Base-by-base conservation (phyloP, 2,113 vertebrate species). In the Corythaeola cristata region DNA sequence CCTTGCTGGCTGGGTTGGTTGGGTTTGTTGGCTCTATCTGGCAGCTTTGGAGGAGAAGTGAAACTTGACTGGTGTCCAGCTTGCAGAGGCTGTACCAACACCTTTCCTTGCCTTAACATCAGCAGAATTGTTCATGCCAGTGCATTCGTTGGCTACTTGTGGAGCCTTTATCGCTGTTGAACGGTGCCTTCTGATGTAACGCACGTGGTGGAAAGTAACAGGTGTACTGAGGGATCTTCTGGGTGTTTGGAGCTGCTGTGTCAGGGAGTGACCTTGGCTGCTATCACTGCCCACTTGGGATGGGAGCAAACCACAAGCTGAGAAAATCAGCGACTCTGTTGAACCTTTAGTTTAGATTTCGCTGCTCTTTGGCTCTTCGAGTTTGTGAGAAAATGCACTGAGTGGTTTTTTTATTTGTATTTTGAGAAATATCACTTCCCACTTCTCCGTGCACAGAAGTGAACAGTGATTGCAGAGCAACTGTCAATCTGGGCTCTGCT, bases 141-240 rank as follows among this genome's bases (percentile, higher is more conserved):
- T 37, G 69, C 20, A 5, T 23, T 56, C 0, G 7, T 28, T 22
- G 5, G 37, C 26, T 33, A 5, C 59, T n/a, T 13, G 16, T 30
- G 35, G 33, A 30, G 66, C 22, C 28, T 15, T 47, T 62, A 58
- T 49, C 62, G 73, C 68, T 10, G 9, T 37, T 18, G 49, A 24
- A 5, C 50, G 19, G 1, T 26, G 12, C 20, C 16, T 41, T 28
- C 33, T 27, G 86, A 28, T 52, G 23, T 6, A 41, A 35, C 3
- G 1, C 21, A 2, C 0, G 4, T 1, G 8, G 13, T 2, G 12
- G 41, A 10, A 15, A 33, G n/a, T 5, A 33, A 3, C 18, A 33
- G 44, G 64, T 58, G 13, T 33, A 30, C 9, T 2, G 4, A 44
- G 78, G 69, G 18, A 72, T 85, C 27, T 72, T 28, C 30, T 52